phyloP scores from a whole-genome alignment of 2,797 vertebrate species.

The Martes flavigula region DNA sequence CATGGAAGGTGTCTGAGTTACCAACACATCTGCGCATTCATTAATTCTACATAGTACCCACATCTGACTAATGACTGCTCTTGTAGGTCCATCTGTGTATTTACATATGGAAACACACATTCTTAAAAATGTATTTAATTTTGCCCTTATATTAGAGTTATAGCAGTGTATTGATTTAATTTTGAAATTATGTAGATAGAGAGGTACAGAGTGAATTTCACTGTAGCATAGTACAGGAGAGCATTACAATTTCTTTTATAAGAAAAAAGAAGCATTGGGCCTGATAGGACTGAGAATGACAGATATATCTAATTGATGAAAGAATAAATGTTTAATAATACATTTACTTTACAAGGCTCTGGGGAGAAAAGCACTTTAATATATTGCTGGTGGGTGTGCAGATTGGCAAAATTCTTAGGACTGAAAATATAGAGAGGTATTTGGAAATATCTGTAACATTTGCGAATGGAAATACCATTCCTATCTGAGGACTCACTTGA shows the following conservation, averaged over 20 bases:
- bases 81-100: neutral
- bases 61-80: neutral
- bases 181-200: neutral
- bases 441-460: neutral
- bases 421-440: neutral
- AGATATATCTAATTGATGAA: neutral
- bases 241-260: neutral
- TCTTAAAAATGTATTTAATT: neutral
- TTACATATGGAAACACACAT: neutral
- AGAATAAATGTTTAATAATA: neutral
- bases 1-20: neutral
- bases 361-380: neutral
- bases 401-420: neutral
- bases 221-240: neutral
- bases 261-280: neutral
- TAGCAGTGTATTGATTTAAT: neutral
- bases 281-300: neutral
- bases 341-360: neutral
- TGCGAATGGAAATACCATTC: neutral
- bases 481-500: neutral
- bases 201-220: neutral
- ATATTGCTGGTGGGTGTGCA: neutral
- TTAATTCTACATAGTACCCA: neutral
- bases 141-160: neutral
- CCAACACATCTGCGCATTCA: neutral